Base-by-base conservation (phyloP, 2,888 invertebrate genomes). In the Netelia inedita region DNA sequence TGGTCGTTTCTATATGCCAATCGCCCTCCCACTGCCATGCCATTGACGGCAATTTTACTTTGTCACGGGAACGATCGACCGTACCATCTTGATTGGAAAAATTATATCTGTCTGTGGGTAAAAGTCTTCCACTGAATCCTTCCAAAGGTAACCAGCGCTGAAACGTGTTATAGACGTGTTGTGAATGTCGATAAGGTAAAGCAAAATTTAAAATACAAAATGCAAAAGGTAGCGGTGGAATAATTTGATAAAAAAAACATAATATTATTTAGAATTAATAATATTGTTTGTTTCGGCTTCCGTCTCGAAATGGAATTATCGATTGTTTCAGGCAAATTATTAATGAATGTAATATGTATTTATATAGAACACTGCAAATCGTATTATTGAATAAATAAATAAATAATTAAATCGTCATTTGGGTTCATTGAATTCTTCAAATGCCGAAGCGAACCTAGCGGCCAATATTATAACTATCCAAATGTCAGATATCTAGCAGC, bases 21-120 rank as follows among this genome's bases (percentile, higher is more conserved):
- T 98, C 98, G 2, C 97, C 97, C 94, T 99, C 98, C 98, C 98
- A 99, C 91, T 98, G 97, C 98, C 98, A 99, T 16, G 98, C 98
- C 96, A 98, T 97, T 0, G 98, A 98, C 6, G 98, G 98, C 66
- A 98, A 94, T 85, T 97, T 95, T 83, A 98, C 97, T 92, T 96
- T 96, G 89, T 97, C 97, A 87, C 97, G 96, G 46, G 96, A 96
- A 82, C 98, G 95, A 90, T 97, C 97, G 50, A 96, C 95, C 9
- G 96, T 95, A 6, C 98, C 98, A 95, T 98, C 98, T 89, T 95
- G 96, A 88, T 96, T 97, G 14, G 98, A 98, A 94, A 97, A 98
- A 90, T 96, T 96, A 91, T 96, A 97, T 86, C 98, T 95, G 93
- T 98, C 98, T 19, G 98, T 98, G 11, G 98, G 98, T 53, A 98